A percentile compares a stretch with the other conserved stretches of the same genome.
Evolutionary conservation across 2,888 invertebrate genomes (phyloP).

Genomic region (Thelaira solivaga): DNA sequence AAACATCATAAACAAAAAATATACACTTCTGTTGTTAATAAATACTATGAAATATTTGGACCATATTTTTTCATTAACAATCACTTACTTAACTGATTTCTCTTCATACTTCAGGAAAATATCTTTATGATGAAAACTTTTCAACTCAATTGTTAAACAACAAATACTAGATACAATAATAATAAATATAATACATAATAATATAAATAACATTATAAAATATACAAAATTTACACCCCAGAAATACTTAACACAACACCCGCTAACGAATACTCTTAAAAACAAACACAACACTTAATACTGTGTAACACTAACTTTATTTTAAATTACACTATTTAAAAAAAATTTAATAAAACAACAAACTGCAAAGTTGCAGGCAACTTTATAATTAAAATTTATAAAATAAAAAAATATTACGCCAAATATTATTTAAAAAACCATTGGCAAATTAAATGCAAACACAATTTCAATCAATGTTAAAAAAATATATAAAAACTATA

Average conservation of each 20-base stretch:
- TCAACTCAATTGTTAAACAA: constrained; percentile 64
- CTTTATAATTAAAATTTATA: no score
- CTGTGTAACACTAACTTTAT: constrained; percentile 17
- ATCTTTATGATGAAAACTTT: constrained; percentile 47
- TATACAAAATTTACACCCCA: neutral
- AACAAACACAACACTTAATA: neutral
- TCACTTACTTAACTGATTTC: constrained; percentile 18
- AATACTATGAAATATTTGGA: constrained; percentile 57
- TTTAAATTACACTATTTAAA: constrained; percentile 48
- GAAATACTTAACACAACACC: constrained; percentile 11
- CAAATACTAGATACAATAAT: constrained; percentile 5
- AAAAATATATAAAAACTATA: constrained; percentile 29
- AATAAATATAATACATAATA: constrained; percentile 7
- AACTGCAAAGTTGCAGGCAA: constrained; percentile 73
- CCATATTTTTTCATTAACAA: constrained; percentile 55
- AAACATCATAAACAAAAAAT: constrained; percentile 10
- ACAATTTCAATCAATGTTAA: constrained; percentile 46
- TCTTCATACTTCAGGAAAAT: constrained; percentile 35
- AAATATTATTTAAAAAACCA: constrained; percentile 43
- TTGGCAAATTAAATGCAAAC: neutral
- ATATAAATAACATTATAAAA: neutral
- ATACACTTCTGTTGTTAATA: constrained; percentile 35
- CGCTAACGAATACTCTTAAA: no score
- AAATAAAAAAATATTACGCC: constrained; percentile 55
- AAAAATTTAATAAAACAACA: no score